Base-by-base conservation (phyloP, 2,797 vertebrate species). In the Urocyon cinereoargenteus region DNA sequence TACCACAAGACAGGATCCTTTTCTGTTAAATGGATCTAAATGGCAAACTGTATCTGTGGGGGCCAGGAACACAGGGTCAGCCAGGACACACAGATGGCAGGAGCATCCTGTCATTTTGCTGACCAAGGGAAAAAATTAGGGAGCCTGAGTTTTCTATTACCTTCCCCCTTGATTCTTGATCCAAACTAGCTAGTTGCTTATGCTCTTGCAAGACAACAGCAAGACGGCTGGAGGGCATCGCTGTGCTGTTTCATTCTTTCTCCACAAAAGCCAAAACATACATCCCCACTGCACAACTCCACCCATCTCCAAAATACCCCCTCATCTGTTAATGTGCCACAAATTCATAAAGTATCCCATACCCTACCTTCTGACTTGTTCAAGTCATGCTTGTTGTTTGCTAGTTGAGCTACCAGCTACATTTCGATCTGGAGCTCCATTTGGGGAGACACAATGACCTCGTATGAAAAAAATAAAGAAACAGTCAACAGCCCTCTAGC, bases 101-200 rank as follows among this genome's bases (percentile, higher is more conserved):
- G 87, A 96, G 94, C 97, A 98, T 97, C 97, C 95, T 96, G 97
- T 93, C 57, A 0, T 96, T 94, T 94, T 98, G 98, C 97, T 98
- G 98, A 98, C 97, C 40, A 73, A 96, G 95, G 91, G 57, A 57
- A 96, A 96, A 97, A 94, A 95, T 70, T 91, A 0, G 6, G 73
- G 95, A 87, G 97, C 94, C 89, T 16, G 5, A 82, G 86, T 97
- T 96, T 97, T 83, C 94, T 14, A 24, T 84, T 34, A 94, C 36
- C 5, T 82, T 82, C 83, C 85, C 59, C 86, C 95, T 93, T 81
- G 83, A 94, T 94, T 97, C 96, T 90, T 95, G 86, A 88, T 91
- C 49, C 95, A 89, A 97, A 95, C 92, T 94, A 90, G 86, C 72
- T 95, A 92, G 36, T 79, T 95, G 61, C 88, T 53, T 9, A 14